Evolutionary conservation across 2,797 vertebrate genomes (phyloP), one percentile per base, ranked within the genome.

Genomic region (Brachyalestes nurse): DNA sequence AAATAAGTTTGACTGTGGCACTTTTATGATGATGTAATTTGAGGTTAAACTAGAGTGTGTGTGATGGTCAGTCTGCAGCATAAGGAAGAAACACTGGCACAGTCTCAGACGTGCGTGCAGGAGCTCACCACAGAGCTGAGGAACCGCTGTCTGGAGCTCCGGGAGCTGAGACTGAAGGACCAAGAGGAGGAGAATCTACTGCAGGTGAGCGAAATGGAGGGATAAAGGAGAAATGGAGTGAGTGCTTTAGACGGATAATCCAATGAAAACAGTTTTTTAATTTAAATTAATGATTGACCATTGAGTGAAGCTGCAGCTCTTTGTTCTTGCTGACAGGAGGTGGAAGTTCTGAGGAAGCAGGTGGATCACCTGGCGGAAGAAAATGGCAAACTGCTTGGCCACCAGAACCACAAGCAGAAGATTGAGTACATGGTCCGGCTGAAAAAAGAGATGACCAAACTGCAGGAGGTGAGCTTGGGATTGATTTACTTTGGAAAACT

Each of bases 341-440:
- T 93, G 34, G 93, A 96, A 23, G 83, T 95, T 88, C 92, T 99
- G 82, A 95, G 93, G 84, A 97, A 95, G 83, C 97, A 97, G 84
- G 94, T 97, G 55, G 86, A 93, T 6, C 87, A 85, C 77, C 94
- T 99, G 25, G 94, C 96, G 0, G 96, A 97, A 87, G 98, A 99
- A 90, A 99, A 99, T 0, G 98, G 97, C 13, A 99, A 97, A 85
- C 89, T 99, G 80, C 91, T 97, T 21, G 98, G 98, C 72, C 98
- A 99, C 85, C 96, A 96, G 90, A 99, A 99, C 87, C 92, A 95
- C 53, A 96, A 97, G 83, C 98, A 99, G 92, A 97, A 94, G 93
- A 99, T 99, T 78, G 97, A 98, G 70, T 97, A 99, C 76, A 92
- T 99, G 71, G 96, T 99, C 42, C 97, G 96, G 82, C 90, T 99